Base-by-base conservation (phyloP, 2,888 invertebrate genomes). In the Cryptosula pallasiana region DNA sequence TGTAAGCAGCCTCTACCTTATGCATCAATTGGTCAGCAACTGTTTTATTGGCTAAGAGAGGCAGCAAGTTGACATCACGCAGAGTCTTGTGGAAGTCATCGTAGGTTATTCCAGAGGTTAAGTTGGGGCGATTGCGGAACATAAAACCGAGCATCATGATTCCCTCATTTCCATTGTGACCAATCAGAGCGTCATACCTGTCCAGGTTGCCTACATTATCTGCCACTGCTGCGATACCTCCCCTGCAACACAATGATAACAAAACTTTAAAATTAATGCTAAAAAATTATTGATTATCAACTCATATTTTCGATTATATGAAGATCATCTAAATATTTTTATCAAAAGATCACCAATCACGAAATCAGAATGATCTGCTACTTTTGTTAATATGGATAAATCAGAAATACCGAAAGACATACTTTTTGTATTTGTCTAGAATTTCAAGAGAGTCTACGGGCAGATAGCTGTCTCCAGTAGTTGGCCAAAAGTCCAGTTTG, bases 81-180 rank as follows among this genome's bases (percentile, higher is more conserved):
- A 55, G 16, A 23, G 55, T 25, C 16, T 55, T 55, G 55, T 55
- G 55, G 55, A 23, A 55, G 5, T 55, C 23, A 5, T 5, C 3
- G 16, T 5, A 23, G 23, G 13, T 55, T 5, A 55, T 25, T 55
- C 55, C 55, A 55, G 5, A 3, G 55, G 23, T 55, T 3, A 55
- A 3, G 55, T 55, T 23, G n/a, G n/a, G n/a, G 16, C 23, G 55
- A 25, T 5, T 16, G 25, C 23, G 55, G 55, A 16, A 55, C 3
- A 55, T 55, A n/a, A 16, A 55, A 23, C 23, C 23, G 16, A 55
- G 23, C 55, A 55, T 55, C 13, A 55, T 25, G 5, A 55, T 55
- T 3, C 55, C 55, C 23, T 55, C 55, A 23, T 55, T 25, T 55
- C 55, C 55, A 23, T 55, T 55, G 55, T 55, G 55, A 55, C 55